These are phyloP conservation scores for Paradoxurus hermaphroditus DNA, from an alignment of 2,113 vertebrate species.

Conservation along the genomic window DNA sequence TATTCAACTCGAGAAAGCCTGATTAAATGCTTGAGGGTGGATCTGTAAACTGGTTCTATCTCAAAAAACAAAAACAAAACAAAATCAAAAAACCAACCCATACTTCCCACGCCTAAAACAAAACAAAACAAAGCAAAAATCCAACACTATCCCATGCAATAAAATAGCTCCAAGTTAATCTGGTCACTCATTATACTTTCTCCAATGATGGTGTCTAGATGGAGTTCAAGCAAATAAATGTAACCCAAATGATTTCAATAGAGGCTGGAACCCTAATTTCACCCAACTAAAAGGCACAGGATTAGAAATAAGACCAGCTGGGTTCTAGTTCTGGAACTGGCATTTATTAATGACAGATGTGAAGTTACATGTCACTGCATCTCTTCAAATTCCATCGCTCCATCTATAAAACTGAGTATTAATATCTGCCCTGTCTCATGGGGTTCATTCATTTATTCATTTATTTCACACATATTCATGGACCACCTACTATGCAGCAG, in stretches of 20 bases:
- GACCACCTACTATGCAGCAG: neutral
- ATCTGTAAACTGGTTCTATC: neutral
- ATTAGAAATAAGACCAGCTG: neutral
- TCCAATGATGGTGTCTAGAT: neutral
- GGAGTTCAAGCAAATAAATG: neutral
- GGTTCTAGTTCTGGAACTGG: neutral
- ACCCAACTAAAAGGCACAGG: neutral
- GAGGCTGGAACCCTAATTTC: neutral
- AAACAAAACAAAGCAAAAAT: neutral
- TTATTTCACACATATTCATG: neutral
- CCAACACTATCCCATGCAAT: neutral
- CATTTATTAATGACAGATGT: neutral
- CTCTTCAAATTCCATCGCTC: neutral
- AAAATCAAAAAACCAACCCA: neutral
- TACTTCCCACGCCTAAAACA: no score
- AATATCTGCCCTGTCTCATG: neutral
- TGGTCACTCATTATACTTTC: neutral
- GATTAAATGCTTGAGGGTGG: neutral
- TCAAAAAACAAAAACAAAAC: neutral
- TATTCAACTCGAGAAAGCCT: neutral
- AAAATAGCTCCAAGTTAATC: neutral
- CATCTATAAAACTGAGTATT: neutral
- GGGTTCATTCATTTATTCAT: neutral
- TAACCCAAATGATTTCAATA: neutral
- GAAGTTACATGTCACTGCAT: neutral